Percentiles rank a stretch among this genome's conserved stretches.
phyloP scores from a whole-genome alignment of 1,140 invertebrate species.

The Argopecten irradians region DNA sequence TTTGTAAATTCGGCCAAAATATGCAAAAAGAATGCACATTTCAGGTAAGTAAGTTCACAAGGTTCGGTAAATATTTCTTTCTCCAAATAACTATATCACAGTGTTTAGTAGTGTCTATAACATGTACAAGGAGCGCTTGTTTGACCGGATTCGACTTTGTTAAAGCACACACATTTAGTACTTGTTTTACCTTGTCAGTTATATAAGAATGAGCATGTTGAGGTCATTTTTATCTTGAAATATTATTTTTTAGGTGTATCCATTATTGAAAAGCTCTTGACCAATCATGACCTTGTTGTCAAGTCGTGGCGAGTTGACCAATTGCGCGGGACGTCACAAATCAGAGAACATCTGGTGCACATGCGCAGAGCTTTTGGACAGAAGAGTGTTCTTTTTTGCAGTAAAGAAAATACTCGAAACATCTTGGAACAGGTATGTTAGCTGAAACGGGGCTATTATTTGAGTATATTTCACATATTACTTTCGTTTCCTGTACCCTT shows the following conservation, averaged over 20 bases:
- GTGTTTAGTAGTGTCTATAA: no score
- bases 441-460: not conserved
- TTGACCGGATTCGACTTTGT: no score
- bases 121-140: no score
- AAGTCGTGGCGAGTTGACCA: slow-evolving; percentile 66
- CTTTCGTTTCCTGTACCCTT: not conserved
- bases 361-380: slow-evolving; percentile 70
- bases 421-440: slow-evolving; percentile 63
- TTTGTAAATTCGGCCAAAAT: no score
- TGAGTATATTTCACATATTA: not conserved
- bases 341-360: slow-evolving; percentile 66
- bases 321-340: slow-evolving; percentile 40
- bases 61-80: no score
- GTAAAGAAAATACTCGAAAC: slow-evolving; percentile 56
- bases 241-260: slow-evolving; percentile 57
- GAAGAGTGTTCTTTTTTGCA: slow-evolving; percentile 65
- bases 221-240: not conserved
- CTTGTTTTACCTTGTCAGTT: not conserved
- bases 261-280: slow-evolving; percentile 67
- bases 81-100: no score
- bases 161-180: no score
- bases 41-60: no score
- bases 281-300: slow-evolving; percentile 66
- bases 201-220: not conserved
- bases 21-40: no score